These are phyloP conservation scores for Sinopyrophorus schimmeli DNA, from an alignment of 2,888 invertebrate genomes.

Conservation along the genomic window DNA sequence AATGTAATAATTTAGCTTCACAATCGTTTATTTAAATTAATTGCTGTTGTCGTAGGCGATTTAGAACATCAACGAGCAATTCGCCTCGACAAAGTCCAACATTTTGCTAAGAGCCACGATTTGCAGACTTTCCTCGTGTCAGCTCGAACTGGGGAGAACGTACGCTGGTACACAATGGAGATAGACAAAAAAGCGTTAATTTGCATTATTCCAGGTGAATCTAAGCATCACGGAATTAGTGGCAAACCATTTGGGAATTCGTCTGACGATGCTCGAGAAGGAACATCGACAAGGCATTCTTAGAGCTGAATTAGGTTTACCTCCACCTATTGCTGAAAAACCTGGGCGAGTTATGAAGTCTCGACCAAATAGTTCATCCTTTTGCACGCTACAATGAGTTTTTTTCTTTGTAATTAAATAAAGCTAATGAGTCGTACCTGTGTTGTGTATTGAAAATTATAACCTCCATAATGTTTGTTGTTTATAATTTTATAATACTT, in stretches of 20 bases:
- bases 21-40: not conserved
- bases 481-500: not conserved
- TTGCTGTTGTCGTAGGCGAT: constrained; percentile 54
- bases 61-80: constrained; percentile 74
- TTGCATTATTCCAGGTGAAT: constrained; percentile 60
- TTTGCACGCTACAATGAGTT: constrained; percentile 60
- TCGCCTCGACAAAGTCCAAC: constrained; percentile 65
- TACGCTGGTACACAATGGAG: no score
- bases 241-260: constrained; percentile 68
- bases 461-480: no score
- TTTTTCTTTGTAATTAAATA: no score
- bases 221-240: constrained; percentile 70
- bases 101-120: constrained; percentile 66
- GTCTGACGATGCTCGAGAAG: constrained; percentile 65
- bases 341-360: no score
- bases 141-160: constrained; percentile 74
- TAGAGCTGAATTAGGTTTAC: constrained; percentile 63
- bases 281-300: constrained; percentile 69
- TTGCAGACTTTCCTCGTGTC: constrained; percentile 67
- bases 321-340: constrained; percentile 24
- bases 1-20: constrained; percentile 54
- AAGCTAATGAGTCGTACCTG: no score
- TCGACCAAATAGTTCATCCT: constrained; percentile 46
- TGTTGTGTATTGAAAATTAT: no score
- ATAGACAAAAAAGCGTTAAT: not conserved